Base-by-base conservation (phyloP, 53 echinoderm and acorn worm genomes). In the Holothuria scabra region DNA sequence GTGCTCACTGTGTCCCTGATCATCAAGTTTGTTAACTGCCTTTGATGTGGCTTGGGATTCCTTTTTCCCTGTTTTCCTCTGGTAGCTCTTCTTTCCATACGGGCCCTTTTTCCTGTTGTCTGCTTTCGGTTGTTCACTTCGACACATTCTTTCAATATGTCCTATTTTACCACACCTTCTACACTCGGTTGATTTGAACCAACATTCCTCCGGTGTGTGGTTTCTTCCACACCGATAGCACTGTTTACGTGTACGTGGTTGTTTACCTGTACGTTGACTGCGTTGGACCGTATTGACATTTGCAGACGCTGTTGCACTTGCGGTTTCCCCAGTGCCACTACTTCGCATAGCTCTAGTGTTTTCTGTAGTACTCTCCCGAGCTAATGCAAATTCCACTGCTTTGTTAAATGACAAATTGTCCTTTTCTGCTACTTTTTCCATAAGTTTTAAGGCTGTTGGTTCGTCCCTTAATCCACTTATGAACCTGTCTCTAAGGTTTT, bases 401-500 rank as follows among this genome's bases (percentile, higher is more conserved):
- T n/a, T n/a, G n/a, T n/a, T n/a, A n/a, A n/a, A n/a, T n/a, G n/a
- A n/a, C n/a, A n/a, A n/a, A n/a, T n/a, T n/a, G n/a, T n/a, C n/a
- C n/a, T n/a, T n/a, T n/a, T n/a, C n/a, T n/a, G n/a, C n/a, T n/a
- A n/a, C n/a, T 55, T 83, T 86, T 55, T 90, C 86, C 90, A 90
- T 86, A n/a, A 90, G 60, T 63, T 90, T 83, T 29, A 90, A 25
- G 9, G 87, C 87, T 33, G 87, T 66, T 11, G 60, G 6, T 30
- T 89, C 89, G 48, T 37, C 80, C 10, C 62, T 23, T 41, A 89
- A 52, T 16, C 79, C 85, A 65, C 89, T 85, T 23, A 85, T 89
- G 65, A 89, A 89, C 18, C 89, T 57, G 60, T 85, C 89, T 22
- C 85, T 20, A 10, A 86, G 24, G n/a, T 90, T 67, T 74, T 90